Evolutionary conservation across 2,113 vertebrate species (phyloP).

Genomic region (Varanus salvator): DNA sequence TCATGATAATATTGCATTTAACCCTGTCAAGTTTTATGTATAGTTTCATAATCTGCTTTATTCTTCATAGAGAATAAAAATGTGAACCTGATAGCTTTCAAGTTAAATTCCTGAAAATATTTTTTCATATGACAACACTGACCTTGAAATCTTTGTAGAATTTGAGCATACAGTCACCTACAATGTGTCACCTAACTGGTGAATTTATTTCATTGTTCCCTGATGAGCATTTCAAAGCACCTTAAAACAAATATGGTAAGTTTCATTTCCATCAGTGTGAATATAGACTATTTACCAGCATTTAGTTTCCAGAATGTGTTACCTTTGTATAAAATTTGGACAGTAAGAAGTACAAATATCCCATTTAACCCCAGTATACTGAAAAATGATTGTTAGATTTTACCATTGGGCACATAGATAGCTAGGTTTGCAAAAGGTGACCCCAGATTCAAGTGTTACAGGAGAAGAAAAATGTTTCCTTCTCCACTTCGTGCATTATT

Average conservation of each 20-base stretch:
- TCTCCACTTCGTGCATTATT: too few relatives aligned
- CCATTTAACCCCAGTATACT: background rate
- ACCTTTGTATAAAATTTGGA: background rate
- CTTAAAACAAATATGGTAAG: background rate
- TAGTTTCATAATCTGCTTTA: background rate
- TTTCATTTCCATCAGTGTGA: background rate
- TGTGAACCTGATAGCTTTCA: background rate
- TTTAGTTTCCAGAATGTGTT: background rate
- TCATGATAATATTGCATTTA: background rate
- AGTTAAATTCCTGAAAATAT: background rate
- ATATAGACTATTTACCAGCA: background rate
- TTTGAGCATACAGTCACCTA: background rate
- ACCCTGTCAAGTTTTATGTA: background rate
- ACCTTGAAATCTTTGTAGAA: background rate
- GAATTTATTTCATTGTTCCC: background rate
- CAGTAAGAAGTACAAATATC: background rate
- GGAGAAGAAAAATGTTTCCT: too few relatives aligned
- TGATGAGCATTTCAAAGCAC: background rate
- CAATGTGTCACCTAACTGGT: background rate
- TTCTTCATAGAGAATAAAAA: background rate
- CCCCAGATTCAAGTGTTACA: too few relatives aligned
- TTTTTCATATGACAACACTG: background rate
- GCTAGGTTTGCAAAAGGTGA: background rate
- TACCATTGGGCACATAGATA: too few relatives aligned
- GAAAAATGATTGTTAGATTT: background rate